Evolutionary conservation across 2,888 invertebrate genomes (phyloP).

Genomic region (Tetranychus piercei): DNA sequence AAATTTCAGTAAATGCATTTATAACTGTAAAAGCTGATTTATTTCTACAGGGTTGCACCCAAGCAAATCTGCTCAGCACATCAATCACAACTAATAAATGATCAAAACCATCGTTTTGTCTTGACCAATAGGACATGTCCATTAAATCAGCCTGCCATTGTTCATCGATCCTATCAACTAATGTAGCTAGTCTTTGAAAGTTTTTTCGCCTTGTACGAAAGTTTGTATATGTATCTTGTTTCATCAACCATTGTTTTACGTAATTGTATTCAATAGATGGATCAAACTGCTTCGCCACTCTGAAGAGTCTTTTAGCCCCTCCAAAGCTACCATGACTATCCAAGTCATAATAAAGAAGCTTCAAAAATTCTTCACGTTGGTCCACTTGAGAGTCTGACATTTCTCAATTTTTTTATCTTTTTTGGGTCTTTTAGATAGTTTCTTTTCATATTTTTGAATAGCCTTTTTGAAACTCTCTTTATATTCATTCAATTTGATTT

Average conservation of each 20-base stretch:
- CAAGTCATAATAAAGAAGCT: neutral
- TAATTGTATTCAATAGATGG: neutral
- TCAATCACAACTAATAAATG: conserved; percentile 26
- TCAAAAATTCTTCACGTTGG: too few relatives aligned
- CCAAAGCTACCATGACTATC: neutral
- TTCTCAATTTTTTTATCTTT: too few relatives aligned
- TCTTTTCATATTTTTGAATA: too few relatives aligned
- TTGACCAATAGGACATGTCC: conserved; percentile 18
- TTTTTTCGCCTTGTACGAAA: neutral
- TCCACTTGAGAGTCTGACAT: too few relatives aligned
- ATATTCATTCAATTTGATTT: too few relatives aligned
- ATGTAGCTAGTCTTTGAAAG: conserved; percentile 1
- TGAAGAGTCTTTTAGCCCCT: neutral
- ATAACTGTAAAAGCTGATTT: conserved; percentile 22
- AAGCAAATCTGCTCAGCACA: conserved; percentile 26
- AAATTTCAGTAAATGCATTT: neutral
- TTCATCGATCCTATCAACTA: conserved; percentile 24
- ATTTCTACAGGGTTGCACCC: conserved; percentile 24
- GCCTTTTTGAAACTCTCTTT: too few relatives aligned
- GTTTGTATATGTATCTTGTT: neutral
- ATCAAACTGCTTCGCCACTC: neutral
- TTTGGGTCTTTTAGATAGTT: too few relatives aligned
- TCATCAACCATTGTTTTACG: neutral
- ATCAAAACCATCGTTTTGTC: conserved; percentile 24
- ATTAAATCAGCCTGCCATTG: conserved; percentile 26